Evolutionary conservation across 2,797 vertebrate genomes (phyloP).

Genomic region (Chelon auratus): DNA sequence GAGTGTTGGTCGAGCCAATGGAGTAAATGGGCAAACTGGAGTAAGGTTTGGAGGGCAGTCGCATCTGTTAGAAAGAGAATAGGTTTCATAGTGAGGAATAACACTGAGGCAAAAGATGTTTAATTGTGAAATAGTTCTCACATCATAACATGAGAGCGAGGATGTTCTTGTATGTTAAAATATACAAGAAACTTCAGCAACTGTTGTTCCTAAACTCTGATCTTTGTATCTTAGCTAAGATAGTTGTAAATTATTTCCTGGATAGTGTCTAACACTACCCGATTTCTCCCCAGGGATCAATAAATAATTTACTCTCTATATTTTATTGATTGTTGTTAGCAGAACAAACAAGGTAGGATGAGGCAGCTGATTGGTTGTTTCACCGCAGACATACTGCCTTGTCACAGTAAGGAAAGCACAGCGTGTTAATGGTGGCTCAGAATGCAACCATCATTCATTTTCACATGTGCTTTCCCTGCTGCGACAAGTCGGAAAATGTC

Average conservation of each 20-base stretch:
- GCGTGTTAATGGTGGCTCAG: too few relatives aligned
- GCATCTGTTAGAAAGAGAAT: conserved; percentile 86
- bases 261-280: too few relatives aligned
- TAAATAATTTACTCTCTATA: too few relatives aligned
- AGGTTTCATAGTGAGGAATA: conserved; percentile 9
- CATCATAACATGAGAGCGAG: neutral
- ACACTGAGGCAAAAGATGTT: neutral
- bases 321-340: too few relatives aligned
- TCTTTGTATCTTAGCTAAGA: neutral
- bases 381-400: too few relatives aligned
- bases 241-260: too few relatives aligned
- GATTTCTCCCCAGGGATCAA: too few relatives aligned
- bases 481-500: neutral
- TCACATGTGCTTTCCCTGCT: neutral
- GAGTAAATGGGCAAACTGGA: conserved; percentile 96
- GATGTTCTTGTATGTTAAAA: too few relatives aligned
- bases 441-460: neutral
- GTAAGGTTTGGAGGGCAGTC: conserved; percentile 96
- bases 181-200: too few relatives aligned
- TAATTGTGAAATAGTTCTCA: neutral
- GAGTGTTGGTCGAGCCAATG: conserved; percentile 91
- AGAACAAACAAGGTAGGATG: too few relatives aligned
- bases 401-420: too few relatives aligned
- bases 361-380: too few relatives aligned
- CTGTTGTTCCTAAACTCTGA: neutral